Evolutionary conservation across 2,888 invertebrate species (phyloP).

Genomic region (Patella caerulea): DNA sequence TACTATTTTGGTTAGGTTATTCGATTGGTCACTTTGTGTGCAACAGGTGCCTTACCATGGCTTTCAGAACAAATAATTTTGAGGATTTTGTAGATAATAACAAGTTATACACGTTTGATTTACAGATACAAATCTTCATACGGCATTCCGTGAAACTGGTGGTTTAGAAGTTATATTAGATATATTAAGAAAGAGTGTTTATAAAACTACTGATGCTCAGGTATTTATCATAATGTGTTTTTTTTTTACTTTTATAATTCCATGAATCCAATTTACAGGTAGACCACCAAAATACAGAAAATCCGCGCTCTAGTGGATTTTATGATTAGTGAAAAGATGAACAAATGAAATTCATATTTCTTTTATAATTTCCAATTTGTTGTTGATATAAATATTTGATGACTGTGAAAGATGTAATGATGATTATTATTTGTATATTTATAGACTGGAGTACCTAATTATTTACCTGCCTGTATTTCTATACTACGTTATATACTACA

Average conservation of each 20-base stretch:
- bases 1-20: too few relatives aligned
- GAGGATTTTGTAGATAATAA: background rate
- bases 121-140: constrained; percentile 61
- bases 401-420: background rate
- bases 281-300: too few relatives aligned
- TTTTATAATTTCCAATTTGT: background rate
- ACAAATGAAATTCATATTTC: too few relatives aligned
- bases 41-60: background rate
- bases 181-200: constrained; percentile 51
- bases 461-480: constrained; percentile 60
- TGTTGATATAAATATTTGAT: background rate
- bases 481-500: constrained; percentile 61
- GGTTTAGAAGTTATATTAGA: constrained; percentile 58
- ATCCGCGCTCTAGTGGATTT: too few relatives aligned
- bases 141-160: constrained; percentile 56
- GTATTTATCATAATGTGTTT: background rate
- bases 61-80: background rate
- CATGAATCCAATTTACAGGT: too few relatives aligned
- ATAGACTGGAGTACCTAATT: constrained; percentile 45
- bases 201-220: constrained; percentile 35
- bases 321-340: too few relatives aligned
- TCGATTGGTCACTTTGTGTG: too few relatives aligned
- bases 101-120: background rate
- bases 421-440: constrained; percentile 18
- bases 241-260: too few relatives aligned